Base-by-base conservation (phyloP, 2,797 vertebrate species). In the Lindbergichthys nudifrons region DNA sequence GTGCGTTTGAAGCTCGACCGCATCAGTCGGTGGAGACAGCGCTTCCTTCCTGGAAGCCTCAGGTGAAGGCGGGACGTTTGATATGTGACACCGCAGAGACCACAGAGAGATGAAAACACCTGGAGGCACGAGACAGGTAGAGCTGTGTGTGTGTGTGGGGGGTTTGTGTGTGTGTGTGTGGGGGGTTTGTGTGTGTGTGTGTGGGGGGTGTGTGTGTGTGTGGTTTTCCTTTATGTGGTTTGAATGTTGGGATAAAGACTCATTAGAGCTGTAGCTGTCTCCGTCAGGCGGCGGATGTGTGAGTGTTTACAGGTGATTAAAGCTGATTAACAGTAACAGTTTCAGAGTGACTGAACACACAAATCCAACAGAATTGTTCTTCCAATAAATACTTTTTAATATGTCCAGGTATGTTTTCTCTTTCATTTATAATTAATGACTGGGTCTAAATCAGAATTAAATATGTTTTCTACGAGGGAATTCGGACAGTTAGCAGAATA, bases 31-130 rank as follows among this genome's bases (percentile, higher is more conserved):
- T 1, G 52, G 66, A 89, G 82, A 80, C 91, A 85, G 84, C 81
- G 74, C 82, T 93, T 94, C 93, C 93, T 94, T 90, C 89, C 90
- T 88, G 89, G 83, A 82, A 73, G 83, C 85, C 76, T 80, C 73
- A 65, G 85, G 83, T 69, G 80, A 88, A 74, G 58, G 52, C 48
- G 69, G 77, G 73, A 30, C 42, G 79, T 90, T 90, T 92, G 89
- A 90, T 83, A 87, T 51, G 3, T 62, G 83, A 89, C 83, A 87
- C 88, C 79, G 19, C 81, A 77, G 64, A 84, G 75, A 78, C 73
- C 70, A 71, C 85, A 77, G 62, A 74, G 71, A 83, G 83, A 88
- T 87, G 75, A 85, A 75, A 88, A 83, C 80, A 89, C 89, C 85
- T 88, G 84, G 75, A 79, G 84, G 75, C 79, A 77, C 19, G 59